Conservation (phyloP, 2,113 vertebrate species). For the Emydocephalus ijimae region DNA sequence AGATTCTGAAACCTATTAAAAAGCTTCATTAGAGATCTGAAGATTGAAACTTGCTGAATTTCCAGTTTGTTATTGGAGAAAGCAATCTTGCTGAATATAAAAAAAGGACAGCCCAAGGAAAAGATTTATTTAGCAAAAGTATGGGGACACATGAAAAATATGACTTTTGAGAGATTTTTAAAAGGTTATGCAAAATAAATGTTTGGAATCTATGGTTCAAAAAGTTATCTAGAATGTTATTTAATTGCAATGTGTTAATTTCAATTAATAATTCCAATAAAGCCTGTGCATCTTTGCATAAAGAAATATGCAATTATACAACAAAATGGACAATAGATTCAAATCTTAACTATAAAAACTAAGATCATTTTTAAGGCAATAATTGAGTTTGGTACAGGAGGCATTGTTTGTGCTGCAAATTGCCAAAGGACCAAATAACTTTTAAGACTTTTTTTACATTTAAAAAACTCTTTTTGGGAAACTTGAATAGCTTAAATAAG, state of each 20-base stretch:
- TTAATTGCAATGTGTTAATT: conserved; percentile 63
- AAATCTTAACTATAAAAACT: conserved; percentile 65
- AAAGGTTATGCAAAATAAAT: conserved; percentile 72
- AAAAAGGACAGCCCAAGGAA: conserved; percentile 55
- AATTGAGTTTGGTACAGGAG: conserved; percentile 74
- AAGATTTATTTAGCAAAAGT: conserved; percentile 45
- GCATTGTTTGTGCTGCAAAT: conserved; percentile 75
- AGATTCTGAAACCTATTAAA: conserved; percentile 96
- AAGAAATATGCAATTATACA: conserved; percentile 61
- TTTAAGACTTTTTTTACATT: conserved; percentile 55
- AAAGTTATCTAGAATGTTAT: conserved; percentile 60
- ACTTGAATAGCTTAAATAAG: conserved; percentile 69
- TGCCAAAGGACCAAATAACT: conserved; percentile 86
- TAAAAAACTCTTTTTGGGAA: conserved; percentile 66
- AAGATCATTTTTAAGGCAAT: conserved; percentile 76
- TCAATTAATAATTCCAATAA: conserved; percentile 66
- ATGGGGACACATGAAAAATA: conserved; percentile 46
- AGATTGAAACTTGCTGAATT: conserved; percentile 42
- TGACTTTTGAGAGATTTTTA: conserved; percentile 66
- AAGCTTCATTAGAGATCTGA: conserved; percentile 35
- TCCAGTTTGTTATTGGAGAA: conserved; percentile 60
- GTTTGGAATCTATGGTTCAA: conserved; percentile 61
- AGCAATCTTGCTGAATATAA: conserved; percentile 41
- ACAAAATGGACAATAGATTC: conserved; percentile 63
- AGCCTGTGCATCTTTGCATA: conserved; percentile 61